Percentiles rank a stretch among this genome's conserved stretches.
These are phyloP conservation scores for Hydraecia micacea DNA, from an alignment of 2,888 invertebrate genomes.

Conservation along the genomic window DNA sequence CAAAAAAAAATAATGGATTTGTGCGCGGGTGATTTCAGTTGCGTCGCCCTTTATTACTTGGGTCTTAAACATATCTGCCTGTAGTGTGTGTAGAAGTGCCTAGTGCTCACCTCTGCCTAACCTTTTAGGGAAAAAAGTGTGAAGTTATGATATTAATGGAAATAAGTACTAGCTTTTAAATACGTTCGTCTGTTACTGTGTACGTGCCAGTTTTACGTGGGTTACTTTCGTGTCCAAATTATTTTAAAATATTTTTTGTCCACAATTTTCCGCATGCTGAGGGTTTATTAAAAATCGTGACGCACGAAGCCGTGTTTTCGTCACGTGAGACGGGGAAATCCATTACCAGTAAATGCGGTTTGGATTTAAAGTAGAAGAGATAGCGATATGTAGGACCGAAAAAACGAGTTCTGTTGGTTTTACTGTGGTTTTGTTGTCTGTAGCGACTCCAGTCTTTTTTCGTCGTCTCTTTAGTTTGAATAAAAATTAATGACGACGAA, in stretches of 20 bases:
- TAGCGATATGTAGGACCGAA: conserved; percentile 4
- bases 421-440: too few species aligned
- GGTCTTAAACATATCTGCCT: background rate
- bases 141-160: background rate
- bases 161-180: background rate
- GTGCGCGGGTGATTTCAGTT: background rate
- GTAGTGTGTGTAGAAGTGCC: background rate
- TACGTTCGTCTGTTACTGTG: background rate
- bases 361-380: conserved; percentile 45
- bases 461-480: background rate
- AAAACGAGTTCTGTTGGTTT: too few species aligned
- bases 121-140: background rate
- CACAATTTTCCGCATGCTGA: conserved; percentile 70
- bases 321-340: conserved; percentile 79
- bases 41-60: background rate
- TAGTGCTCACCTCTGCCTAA: too few species aligned
- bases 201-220: conserved; percentile 15
- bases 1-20: background rate
- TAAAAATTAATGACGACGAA: background rate
- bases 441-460: too few species aligned
- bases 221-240: conserved; percentile 37
- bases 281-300: conserved; percentile 80
- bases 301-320: conserved; percentile 75
- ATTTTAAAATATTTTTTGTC: conserved; percentile 58
- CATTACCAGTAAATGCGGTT: conserved; percentile 72